These are phyloP conservation scores for Hippocampus comes DNA, from an alignment of 2,113 vertebrate species.

Conservation along the genomic window DNA sequence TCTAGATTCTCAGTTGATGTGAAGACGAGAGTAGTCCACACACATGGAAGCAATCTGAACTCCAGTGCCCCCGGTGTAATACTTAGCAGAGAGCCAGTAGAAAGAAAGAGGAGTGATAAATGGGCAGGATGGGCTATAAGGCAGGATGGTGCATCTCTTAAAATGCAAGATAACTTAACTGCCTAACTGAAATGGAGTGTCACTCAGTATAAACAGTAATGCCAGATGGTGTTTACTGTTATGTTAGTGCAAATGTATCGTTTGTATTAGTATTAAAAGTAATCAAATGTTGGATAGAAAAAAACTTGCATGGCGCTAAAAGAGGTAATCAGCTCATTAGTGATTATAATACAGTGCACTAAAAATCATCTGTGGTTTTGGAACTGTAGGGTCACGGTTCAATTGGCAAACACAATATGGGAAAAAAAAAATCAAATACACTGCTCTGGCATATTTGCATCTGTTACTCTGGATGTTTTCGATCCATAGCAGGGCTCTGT, in stretches of 20 bases:
- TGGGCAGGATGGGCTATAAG: conserved; percentile 1
- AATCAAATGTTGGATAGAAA: not conserved
- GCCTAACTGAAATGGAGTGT: not conserved
- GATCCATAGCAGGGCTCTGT: no score
- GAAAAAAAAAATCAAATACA: no score
- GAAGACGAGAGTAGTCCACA: conserved; percentile 32
- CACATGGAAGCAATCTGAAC: conserved; percentile 59
- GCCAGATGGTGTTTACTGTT: not conserved
- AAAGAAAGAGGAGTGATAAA: conserved; percentile 28
- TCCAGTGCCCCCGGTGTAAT: conserved; percentile 20
- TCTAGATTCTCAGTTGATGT: conserved; percentile 5
- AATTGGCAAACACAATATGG: no score
- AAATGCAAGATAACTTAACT: conserved; percentile 21
- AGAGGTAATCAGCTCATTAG: not conserved
- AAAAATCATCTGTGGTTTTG: not conserved
- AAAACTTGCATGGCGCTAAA: not conserved
- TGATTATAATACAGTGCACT: not conserved
- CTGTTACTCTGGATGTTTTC: not conserved
- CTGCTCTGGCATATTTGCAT: not conserved
- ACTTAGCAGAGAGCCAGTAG: conserved; percentile 38
- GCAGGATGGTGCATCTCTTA: conserved; percentile 20
- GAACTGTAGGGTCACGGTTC: not conserved
- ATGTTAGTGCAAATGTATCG: not conserved
- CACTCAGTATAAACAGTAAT: not conserved
- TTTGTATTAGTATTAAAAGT: not conserved